Base-by-base conservation (phyloP, 2,113 vertebrate genomes). In the Saccopteryx bilineata region DNA sequence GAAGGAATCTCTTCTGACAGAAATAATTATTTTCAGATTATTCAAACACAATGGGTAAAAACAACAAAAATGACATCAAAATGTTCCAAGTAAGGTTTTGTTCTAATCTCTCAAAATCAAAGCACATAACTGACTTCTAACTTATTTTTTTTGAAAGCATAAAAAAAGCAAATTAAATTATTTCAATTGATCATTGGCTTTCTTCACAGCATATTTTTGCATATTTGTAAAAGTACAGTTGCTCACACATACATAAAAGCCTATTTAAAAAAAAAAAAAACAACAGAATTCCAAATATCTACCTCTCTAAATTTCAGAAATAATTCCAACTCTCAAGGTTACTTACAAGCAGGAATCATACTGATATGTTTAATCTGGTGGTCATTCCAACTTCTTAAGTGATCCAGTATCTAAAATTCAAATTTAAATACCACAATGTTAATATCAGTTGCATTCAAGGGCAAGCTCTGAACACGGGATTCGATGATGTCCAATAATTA, bases 11-110 rank as follows among this genome's bases (percentile, higher is more conserved):
- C 81, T 65, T 58, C 31, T 79, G 23, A 39, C 21, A 80, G 21
- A 91, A 84, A 9, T 50, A 17, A 74, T 79, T 69, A 60, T 61
- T 95, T 93, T 83, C 65, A 61, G 66, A 63, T 60, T 63, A 52
- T 72, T 66, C 79, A 74, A 5, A 39, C 21, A 54, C 13, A 58
- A 58, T 19, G 24, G 56, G 56, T 15, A 48, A 81, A 69, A 61
- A 17, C 23, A 61, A 58, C 5, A 60, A 15, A 4, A 58, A n/a
- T 1, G 24, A 24, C 17, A 60, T 24, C 28, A n/a, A 60, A 75
- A 60, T 26, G 6, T 3, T 92, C 54, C 69, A 52, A 56, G n/a
- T 14, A 79, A 93, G 60, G 33, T 31, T 48, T 26, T 69, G 9
- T n/a, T 74, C 11, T 21, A 68, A 31, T 54, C 21, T 83, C 7